These are phyloP conservation scores for Sphinx pinastri DNA, from an alignment of 2,888 invertebrate species.

Conservation along the genomic window DNA sequence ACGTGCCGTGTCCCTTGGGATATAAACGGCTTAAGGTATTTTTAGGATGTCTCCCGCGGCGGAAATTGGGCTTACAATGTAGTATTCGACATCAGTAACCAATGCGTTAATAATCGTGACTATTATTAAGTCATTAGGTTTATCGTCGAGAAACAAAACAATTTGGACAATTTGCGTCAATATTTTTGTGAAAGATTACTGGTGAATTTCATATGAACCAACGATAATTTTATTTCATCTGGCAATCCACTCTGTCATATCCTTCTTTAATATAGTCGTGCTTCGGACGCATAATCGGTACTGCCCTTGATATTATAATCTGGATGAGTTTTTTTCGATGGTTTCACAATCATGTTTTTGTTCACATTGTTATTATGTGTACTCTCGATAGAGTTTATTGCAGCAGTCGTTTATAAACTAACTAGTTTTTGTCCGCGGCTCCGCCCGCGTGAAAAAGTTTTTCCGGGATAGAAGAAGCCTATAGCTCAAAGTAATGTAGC, in stretches of 20 bases:
- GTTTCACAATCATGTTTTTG: no score
- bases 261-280: background rate
- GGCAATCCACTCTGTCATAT: background rate
- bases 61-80: background rate
- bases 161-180: background rate
- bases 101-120: background rate
- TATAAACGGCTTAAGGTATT: background rate
- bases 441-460: no score
- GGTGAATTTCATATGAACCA: background rate
- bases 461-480: no score
- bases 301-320: no score
- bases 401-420: no score
- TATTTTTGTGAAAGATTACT: constrained; percentile 1
- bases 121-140: background rate
- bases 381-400: background rate
- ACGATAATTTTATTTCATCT: background rate
- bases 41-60: background rate
- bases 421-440: no score
- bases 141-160: background rate
- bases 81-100: background rate
- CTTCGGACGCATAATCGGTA: background rate
- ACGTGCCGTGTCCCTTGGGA: no score
- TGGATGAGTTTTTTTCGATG: no score
- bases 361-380: no score
- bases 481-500: no score